Evolutionary conservation across 2,113 vertebrate species (phyloP), one percentile per base, ranked within the genome.

Genomic region (Sander lucioperca): DNA sequence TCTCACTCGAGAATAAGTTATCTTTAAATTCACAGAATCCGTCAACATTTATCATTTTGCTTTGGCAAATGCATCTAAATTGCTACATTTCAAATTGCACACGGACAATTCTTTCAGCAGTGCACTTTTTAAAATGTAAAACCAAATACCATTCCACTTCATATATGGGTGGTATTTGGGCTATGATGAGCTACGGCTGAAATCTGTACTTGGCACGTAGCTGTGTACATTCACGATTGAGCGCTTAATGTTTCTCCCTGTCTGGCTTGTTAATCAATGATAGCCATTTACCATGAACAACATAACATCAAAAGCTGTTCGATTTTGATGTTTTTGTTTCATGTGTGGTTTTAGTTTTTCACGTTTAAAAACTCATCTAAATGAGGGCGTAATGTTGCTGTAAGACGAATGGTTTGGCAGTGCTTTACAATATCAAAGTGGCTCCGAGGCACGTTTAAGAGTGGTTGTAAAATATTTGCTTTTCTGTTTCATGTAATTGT

Each of bases 391-490:
- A 19, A 51, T 2, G 45, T 88, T 57, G 69, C 76, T 88, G 75
- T 80, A 82, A 47, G 69, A 76, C 4, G 18, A 80, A 21, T 61
- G 87, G 67, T 86, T 75, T 30, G 75, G 74, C 88, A 57, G 80
- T 64, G 79, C 47, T 82, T 90, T 64, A 82, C 77, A 63, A 65
- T 81, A 79, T 89, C 78, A 80, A 86, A 84, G 79, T 75, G 81
- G 82, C 54, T 75, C 66, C 11, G 75, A 85, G 80, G 86, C 74
- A 85, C 8, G 45, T 88, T 89, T 58, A 72, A 74, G 88, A 93
- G 88, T 90, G 89, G 89, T 90, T 94, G 94, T 92, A 93, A 90
- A 93, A 91, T 77, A 84, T 84, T 63, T 79, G 56, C 72, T 85
- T 80, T 80, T 75, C 70, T 59, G 43, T 89, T 88, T 90, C 83